Base-by-base conservation (phyloP, 2,888 invertebrate species). In the Netelia inedita region DNA sequence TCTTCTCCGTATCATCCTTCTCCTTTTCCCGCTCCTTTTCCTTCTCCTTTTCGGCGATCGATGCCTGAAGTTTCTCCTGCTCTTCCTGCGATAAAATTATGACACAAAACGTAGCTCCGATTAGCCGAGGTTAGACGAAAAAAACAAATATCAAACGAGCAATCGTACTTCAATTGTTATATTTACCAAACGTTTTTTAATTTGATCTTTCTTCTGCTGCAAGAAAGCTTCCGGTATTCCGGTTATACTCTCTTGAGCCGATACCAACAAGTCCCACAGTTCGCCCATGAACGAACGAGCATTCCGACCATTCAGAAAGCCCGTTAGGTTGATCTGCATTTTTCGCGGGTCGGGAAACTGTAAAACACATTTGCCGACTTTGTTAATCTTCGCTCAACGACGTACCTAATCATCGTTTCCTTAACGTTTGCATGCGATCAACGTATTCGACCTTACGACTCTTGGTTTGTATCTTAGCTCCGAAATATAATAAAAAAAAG, bases 271-370 rank as follows among this genome's bases (percentile, higher is more conserved):
- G 87, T 98, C 97, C 99, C 99, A 99, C 75, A 99, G 95, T 94
- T 99, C 99, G 2, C 97, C 97, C 98, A 99, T 98, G 94, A 99
- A 99, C 89, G 98, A 97, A 57, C 99, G 96, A 19, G 99, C 99
- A 94, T 99, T 98, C 94, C 98, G 98, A 11, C 99, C 99, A 93
- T 99, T 99, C 86, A 99, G 95, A 94, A 99, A 99, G 66, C 99
- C 99, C 65, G 99, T 99, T 94, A 99, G 95, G 94, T 99, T 99
- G 92, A 99, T 99, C 96, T 99, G 99, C 97, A 99, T 99, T 94
- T 98, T 98, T 94, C 98, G 98, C 69, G 99, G 98, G 95, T 99
- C 98, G 75, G 99, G 99, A 94, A 96, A 97, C 98, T 98, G 95
- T 93, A 95, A 95, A 94, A 93, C 91, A 83, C 66, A 79, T 65